Evolutionary conservation across 2,888 invertebrate genomes (phyloP).

Genomic region (Troides helena): DNA sequence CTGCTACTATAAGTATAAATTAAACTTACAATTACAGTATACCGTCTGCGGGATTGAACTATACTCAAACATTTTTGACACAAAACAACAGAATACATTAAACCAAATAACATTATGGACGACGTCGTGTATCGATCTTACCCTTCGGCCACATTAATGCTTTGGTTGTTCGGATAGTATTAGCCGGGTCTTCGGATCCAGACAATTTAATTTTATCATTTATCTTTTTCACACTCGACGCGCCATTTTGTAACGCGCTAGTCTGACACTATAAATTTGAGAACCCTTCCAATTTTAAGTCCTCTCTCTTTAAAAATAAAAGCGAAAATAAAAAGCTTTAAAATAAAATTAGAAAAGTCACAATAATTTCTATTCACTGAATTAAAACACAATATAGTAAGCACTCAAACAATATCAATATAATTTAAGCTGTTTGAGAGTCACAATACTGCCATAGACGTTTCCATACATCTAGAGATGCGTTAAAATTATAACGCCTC

Average conservation of each 20-base stretch:
- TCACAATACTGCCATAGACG: too few species aligned
- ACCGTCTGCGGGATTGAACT: neutral
- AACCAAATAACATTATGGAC: constrained; percentile 2
- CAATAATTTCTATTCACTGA: neutral
- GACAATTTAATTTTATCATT: constrained; percentile 71
- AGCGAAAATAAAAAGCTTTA: neutral
- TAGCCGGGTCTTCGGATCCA: constrained; percentile 47
- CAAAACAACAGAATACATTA: neutral
- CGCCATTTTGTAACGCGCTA: constrained; percentile 41
- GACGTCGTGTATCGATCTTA: constrained; percentile 6
- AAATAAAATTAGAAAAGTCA: neutral
- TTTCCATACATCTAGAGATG: too few species aligned
- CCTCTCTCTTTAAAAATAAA: constrained; percentile 27
- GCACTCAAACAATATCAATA: too few species aligned
- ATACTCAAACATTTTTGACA: neutral
- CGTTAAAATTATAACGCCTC: too few species aligned
- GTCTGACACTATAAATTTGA: constrained; percentile 50
- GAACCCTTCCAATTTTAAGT: constrained; percentile 66
- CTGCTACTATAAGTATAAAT: too few species aligned
- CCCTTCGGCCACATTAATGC: constrained; percentile 25
- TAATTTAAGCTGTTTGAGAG: too few species aligned
- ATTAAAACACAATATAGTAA: too few species aligned
- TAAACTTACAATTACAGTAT: too few species aligned
- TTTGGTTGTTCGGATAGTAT: constrained; percentile 51
- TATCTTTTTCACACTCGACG: constrained; percentile 55